Percentiles rank a stretch among this genome's conserved stretches.
Conservation (phyloP, 2,888 invertebrate genomes). For the Eucera pruinosa region DNA sequence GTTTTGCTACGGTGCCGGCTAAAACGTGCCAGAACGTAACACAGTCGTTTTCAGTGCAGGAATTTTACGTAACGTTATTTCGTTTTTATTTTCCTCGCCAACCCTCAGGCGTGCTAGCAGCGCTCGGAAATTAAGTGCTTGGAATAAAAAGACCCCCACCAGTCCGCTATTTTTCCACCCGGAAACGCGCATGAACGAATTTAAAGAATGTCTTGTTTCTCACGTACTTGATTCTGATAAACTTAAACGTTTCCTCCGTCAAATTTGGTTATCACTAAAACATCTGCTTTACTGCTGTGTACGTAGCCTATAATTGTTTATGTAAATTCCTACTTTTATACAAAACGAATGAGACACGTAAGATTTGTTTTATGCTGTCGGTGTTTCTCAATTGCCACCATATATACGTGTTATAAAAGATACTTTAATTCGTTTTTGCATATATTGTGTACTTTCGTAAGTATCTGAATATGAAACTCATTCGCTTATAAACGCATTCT, state of each 20-base stretch:
- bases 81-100: conserved; percentile 47
- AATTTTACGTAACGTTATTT: conserved; percentile 56
- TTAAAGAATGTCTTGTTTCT: conserved; percentile 15
- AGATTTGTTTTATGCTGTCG: too few species aligned
- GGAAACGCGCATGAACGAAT: conserved; percentile 10
- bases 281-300: too few species aligned
- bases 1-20: conserved; percentile 61
- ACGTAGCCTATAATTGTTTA: too few species aligned
- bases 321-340: too few species aligned
- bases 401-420: too few species aligned
- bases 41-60: conserved; percentile 47
- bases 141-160: conserved; percentile 24
- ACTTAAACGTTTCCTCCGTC: neutral
- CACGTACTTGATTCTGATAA: neutral
- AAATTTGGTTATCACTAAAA: too few species aligned
- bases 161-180: conserved; percentile 23
- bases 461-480: too few species aligned
- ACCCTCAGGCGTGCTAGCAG: conserved; percentile 14
- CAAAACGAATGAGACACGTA: too few species aligned
- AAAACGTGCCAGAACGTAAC: conserved; percentile 54
- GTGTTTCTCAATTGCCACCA: too few species aligned
- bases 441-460: too few species aligned
- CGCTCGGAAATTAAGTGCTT: conserved; percentile 61
- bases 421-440: too few species aligned
- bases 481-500: too few species aligned